phyloP scores from a whole-genome alignment of 2,888 invertebrate genomes.

The Agrotis puta region DNA sequence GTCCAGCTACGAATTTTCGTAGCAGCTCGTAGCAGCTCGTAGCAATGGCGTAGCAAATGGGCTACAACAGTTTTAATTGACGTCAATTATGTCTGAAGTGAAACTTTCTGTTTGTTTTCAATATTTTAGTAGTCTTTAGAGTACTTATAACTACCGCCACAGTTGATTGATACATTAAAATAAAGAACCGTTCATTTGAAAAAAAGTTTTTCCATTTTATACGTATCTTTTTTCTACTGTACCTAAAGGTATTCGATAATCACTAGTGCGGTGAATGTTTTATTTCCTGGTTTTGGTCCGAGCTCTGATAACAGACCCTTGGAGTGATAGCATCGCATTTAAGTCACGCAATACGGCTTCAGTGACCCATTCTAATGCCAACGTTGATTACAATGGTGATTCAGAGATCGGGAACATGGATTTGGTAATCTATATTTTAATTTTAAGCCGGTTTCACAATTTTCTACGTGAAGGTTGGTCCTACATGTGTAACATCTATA shows the following conservation, averaged over 20 bases:
- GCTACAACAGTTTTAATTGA: slow-evolving; percentile 38
- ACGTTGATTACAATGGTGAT: slow-evolving; percentile 10
- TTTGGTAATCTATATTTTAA: slow-evolving; percentile 10
- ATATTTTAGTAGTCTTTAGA: slow-evolving; percentile 29
- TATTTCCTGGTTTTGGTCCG: slow-evolving; percentile 80
- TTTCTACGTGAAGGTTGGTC: too few species aligned
- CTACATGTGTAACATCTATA: too few species aligned
- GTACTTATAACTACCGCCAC: slow-evolving; percentile 1
- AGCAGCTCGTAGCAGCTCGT: neutral
- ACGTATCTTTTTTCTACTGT: slow-evolving; percentile 6
- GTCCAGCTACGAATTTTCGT: slow-evolving; percentile 9
- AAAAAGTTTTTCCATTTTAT: slow-evolving; percentile 21
- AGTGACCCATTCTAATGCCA: slow-evolving; percentile 33
- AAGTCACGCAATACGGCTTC: slow-evolving; percentile 79
- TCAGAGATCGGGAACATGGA: neutral
- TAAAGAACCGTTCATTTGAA: slow-evolving; percentile 14
- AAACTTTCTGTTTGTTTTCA: slow-evolving; percentile 13
- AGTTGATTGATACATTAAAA: slow-evolving; percentile 50
- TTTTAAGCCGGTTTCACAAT: neutral
- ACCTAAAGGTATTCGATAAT: slow-evolving; percentile 65
- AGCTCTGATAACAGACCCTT: slow-evolving; percentile 79
- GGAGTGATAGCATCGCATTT: slow-evolving; percentile 76
- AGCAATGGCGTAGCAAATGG: slow-evolving; percentile 17
- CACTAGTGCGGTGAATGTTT: slow-evolving; percentile 75
- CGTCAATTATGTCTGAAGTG: slow-evolving; percentile 28